These are phyloP conservation scores for Halocynthia aurantium DNA, from an alignment of 23 tunicate species.

Conservation along the genomic window DNA sequence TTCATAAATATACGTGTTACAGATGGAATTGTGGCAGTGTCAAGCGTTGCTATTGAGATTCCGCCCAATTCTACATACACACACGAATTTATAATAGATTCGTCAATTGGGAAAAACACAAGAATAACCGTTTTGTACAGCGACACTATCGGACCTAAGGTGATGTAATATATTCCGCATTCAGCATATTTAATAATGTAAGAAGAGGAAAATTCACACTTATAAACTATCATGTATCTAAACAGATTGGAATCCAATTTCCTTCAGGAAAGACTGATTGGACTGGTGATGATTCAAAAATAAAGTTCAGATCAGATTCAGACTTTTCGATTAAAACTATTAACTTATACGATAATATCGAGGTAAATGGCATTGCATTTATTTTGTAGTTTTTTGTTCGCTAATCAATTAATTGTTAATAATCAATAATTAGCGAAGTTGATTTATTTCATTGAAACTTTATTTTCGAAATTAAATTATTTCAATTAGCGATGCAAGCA, in stretches of 20 bases:
- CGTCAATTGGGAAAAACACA: constrained; percentile 59
- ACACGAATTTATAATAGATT: constrained; percentile 52
- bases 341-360: not conserved
- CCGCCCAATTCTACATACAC: constrained; percentile 26
- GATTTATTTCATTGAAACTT: no score
- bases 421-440: no score
- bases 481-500: no score
- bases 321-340: constrained; percentile 19
- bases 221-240: not conserved
- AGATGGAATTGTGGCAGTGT: constrained; percentile 48
- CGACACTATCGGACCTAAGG: constrained; percentile 20
- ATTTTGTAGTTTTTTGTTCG: not conserved
- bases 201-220: not conserved
- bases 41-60: constrained; percentile 33
- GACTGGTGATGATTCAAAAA: not conserved
- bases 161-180: not conserved
- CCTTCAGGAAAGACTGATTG: not conserved
- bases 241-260: constrained; percentile 1
- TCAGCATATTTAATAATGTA: not conserved
- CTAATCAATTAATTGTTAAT: no score
- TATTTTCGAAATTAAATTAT: no score
- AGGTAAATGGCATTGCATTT: not conserved
- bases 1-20: not conserved
- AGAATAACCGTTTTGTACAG: constrained; percentile 52
- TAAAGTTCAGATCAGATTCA: constrained; percentile 6